These are phyloP conservation scores for Drosophila nr. perissopoda DNA, from an alignment of 2,888 invertebrate genomes.

Conservation along the genomic window DNA sequence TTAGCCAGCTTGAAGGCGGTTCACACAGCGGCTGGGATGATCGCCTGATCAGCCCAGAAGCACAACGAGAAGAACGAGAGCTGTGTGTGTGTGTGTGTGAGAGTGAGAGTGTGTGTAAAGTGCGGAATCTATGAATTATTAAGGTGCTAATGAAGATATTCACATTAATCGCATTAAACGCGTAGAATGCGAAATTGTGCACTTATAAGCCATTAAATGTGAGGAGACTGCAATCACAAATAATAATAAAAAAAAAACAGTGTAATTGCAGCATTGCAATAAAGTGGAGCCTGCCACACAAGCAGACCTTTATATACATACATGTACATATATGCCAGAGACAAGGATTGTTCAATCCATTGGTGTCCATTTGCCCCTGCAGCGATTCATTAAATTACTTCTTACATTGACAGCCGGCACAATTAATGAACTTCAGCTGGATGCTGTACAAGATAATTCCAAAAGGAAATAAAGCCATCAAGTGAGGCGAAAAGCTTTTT, in stretches of 20 bases:
- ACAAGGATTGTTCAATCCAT: conserved; percentile 10
- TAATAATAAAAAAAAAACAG: conserved; percentile 17
- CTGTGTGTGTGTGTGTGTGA: neutral
- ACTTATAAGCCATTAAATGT: conserved; percentile 45
- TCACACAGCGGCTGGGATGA: conserved; percentile 1
- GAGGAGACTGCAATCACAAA: conserved; percentile 3
- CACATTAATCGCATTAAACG: conserved; percentile 48
- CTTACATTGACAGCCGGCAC: conserved; percentile 12
- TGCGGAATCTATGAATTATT: conserved; percentile 29
- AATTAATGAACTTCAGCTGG: conserved; percentile 38
- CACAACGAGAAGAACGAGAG: neutral
- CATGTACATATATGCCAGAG: neutral
- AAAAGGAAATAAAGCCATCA: conserved; percentile 14
- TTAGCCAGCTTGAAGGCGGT: conserved; percentile 64
- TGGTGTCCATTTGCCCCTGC: conserved; percentile 24
- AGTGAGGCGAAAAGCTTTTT: conserved; percentile 1
- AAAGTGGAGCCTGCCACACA: conserved; percentile 43
- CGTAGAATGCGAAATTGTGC: conserved; percentile 11
- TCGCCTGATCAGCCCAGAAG: neutral
- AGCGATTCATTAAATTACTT: conserved; percentile 47
- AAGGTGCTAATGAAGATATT: conserved; percentile 26
- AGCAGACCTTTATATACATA: neutral
- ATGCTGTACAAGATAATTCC: conserved; percentile 1
- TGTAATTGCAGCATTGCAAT: conserved; percentile 58
- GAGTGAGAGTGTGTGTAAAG: neutral